phyloP scores from a whole-genome alignment of 2,797 vertebrate species.

The Cetoscarus ocellatus region DNA sequence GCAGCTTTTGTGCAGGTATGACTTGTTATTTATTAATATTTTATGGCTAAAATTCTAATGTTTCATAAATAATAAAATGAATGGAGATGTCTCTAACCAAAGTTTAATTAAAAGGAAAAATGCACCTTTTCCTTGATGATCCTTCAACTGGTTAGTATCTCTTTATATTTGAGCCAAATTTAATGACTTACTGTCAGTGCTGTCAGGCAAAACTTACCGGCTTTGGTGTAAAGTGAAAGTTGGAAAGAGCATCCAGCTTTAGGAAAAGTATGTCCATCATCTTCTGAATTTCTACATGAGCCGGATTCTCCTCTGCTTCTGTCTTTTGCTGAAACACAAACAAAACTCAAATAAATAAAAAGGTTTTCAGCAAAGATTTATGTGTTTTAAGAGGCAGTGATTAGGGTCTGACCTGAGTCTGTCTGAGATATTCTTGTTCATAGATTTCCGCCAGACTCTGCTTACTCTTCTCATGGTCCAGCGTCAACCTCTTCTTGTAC shows the following conservation, averaged over 20 bases:
- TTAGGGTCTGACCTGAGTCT: conserved; percentile 87
- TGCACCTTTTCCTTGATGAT: no score
- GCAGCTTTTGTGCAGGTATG: no score
- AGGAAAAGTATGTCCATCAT: conserved; percentile 95
- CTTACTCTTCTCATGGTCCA: conserved; percentile 98
- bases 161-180: not conserved
- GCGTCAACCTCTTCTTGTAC: conserved; percentile 94
- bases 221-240: conserved; percentile 97
- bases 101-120: no score
- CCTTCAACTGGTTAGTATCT: no score
- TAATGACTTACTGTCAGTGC: not conserved
- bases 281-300: conserved; percentile 95
- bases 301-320: conserved; percentile 91
- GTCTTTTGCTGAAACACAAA: conserved; percentile 86
- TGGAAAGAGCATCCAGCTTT: conserved; percentile 95
- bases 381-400: not conserved
- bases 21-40: no score
- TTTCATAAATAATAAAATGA: no score
- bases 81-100: no score
- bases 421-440: conserved; percentile 95
- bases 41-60: no score
- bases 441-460: conserved; percentile 96
- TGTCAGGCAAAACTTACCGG: conserved; percentile 85
- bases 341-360: not conserved
- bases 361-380: not conserved